A percentile compares a stretch with the other conserved stretches of the same genome.
These are phyloP conservation scores for Exaiptasia diaphana DNA, from an alignment of 64 coral and sea anemone species.

Conservation along the genomic window DNA sequence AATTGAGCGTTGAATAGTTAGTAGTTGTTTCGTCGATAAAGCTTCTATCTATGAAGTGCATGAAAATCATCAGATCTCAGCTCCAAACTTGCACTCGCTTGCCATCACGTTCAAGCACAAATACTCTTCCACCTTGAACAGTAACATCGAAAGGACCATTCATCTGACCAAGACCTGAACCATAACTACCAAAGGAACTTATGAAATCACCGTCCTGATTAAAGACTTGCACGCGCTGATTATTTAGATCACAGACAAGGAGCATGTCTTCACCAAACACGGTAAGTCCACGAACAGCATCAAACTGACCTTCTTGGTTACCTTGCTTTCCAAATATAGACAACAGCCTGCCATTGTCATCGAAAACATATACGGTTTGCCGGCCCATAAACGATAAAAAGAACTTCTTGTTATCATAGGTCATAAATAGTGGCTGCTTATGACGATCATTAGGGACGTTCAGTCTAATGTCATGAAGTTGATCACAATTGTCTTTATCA, in stretches of 20 bases:
- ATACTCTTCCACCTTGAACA: background rate
- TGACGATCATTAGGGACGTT: no score
- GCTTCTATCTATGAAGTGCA: no score
- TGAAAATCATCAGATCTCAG: no score
- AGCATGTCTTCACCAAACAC: constrained; percentile 30
- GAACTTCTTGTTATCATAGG: constrained; percentile 6
- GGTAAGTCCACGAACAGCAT: constrained; percentile 23
- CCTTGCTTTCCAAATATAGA: constrained; percentile 43
- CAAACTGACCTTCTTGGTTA: background rate
- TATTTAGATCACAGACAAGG: constrained; percentile 50
- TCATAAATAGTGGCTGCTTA: background rate
- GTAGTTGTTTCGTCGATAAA: no score
- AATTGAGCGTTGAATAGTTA: no score
- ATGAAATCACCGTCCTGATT: constrained; percentile 38
- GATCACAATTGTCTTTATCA: background rate
- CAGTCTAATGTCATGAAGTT: background rate
- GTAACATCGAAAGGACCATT: background rate
- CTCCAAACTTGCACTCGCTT: background rate
- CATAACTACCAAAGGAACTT: constrained; percentile 49
- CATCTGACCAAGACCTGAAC: constrained; percentile 48
- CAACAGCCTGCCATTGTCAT: constrained; percentile 39
- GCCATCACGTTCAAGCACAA: background rate
- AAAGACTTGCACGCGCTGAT: constrained; percentile 66
- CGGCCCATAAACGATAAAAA: constrained; percentile 31
- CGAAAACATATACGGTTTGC: constrained; percentile 42